Percentiles rank a stretch among this genome's conserved stretches.
phyloP scores from a whole-genome alignment of 1,140 invertebrate genomes.

The Aphelenchoides besseyi region DNA sequence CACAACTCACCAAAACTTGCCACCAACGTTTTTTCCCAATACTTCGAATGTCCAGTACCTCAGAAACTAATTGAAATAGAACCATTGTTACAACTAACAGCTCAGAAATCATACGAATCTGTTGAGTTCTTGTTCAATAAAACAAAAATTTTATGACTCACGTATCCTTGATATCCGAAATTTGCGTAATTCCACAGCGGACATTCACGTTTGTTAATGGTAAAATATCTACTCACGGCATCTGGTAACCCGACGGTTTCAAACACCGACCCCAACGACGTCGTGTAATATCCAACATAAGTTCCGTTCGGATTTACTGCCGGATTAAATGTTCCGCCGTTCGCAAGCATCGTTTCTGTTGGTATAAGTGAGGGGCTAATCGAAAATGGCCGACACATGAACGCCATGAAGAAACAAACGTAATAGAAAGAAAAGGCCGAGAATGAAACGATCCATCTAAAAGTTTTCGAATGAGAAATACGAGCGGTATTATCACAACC shows the following conservation, averaged over 20 bases:
- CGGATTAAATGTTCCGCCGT: not conserved
- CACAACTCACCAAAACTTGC: conserved; percentile 52
- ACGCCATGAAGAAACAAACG: conserved; percentile 51
- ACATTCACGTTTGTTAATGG: conserved; percentile 14
- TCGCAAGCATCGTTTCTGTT: not conserved
- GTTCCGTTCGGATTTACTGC: too few species aligned
- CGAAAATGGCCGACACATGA: conserved; percentile 40
- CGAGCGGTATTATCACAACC: not conserved
- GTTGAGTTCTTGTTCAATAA: not conserved
- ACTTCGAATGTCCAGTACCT: conserved; percentile 47
- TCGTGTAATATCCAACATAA: not conserved
- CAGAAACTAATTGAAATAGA: conserved; percentile 43
- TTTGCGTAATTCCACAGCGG: conserved; percentile 38
- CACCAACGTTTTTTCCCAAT: conserved; percentile 58
- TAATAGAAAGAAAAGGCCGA: conserved; percentile 54
- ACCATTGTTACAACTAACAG: conserved; percentile 43
- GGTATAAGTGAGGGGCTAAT: not conserved
- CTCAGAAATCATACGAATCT: conserved; percentile 46
- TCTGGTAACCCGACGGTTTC: not conserved
- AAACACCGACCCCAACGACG: not conserved
- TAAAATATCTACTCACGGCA: not conserved
- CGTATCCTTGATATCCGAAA: conserved; percentile 31
- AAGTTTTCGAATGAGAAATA: not conserved
- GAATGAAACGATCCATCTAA: conserved; percentile 50
- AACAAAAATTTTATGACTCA: conserved; percentile 11